These are phyloP conservation scores for Serripes groenlandicus DNA, from an alignment of 2,888 invertebrate genomes.

Conservation along the genomic window DNA sequence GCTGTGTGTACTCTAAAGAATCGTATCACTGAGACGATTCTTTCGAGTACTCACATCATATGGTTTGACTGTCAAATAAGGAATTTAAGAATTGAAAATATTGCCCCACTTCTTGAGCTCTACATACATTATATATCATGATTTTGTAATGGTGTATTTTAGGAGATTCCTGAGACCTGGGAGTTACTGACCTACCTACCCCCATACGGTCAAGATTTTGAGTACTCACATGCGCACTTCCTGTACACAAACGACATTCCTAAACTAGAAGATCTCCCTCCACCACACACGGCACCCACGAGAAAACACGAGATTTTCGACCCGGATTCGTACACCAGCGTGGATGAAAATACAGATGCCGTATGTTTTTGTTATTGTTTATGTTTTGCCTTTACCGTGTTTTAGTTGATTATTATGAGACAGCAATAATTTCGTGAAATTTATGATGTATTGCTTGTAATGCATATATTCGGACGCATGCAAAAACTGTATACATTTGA, in stretches of 20 bases:
- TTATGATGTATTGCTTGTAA: too few species aligned
- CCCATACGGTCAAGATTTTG: slow-evolving; percentile 58
- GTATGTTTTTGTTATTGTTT: slow-evolving; percentile 50
- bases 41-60: too few species aligned
- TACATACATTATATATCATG: not conserved
- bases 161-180: slow-evolving; percentile 55
- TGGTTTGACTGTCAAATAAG: not conserved
- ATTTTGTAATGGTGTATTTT: slow-evolving; percentile 27
- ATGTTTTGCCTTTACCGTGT: not conserved
- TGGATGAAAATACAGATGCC: slow-evolving; percentile 72
- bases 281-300: slow-evolving; percentile 74
- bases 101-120: not conserved
- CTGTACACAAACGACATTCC: slow-evolving; percentile 71
- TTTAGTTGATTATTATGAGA: too few species aligned
- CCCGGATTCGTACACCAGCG: slow-evolving; percentile 66
- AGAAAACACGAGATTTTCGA: slow-evolving; percentile 76
- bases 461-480: too few species aligned
- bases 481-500: too few species aligned
- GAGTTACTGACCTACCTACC: slow-evolving; percentile 58
- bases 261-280: slow-evolving; percentile 69
- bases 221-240: slow-evolving; percentile 69
- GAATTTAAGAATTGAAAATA: not conserved
- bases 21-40: too few species aligned
- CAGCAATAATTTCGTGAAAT: too few species aligned
- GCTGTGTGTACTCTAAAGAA: too few species aligned